These are phyloP conservation scores for Perca flavescens DNA, from an alignment of 2,113 vertebrate genomes.

Conservation along the genomic window DNA sequence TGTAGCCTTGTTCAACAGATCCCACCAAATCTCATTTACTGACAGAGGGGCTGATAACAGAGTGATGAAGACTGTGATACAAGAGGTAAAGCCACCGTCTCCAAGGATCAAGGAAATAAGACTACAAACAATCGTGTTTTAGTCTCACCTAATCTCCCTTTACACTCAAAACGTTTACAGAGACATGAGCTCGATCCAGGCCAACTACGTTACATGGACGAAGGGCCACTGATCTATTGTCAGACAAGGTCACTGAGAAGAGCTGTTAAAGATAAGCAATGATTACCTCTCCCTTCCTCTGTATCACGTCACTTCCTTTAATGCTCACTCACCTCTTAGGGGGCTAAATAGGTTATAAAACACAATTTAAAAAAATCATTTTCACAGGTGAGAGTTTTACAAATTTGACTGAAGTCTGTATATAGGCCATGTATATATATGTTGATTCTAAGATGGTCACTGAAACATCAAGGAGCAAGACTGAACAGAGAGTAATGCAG, in stretches of 20 bases:
- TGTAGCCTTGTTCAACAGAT: slow-evolving; percentile 73
- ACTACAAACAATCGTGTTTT: slow-evolving; percentile 50
- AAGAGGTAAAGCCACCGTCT: slow-evolving; percentile 54
- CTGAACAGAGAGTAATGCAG: background rate
- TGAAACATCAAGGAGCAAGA: background rate
- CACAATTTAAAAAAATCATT: background rate
- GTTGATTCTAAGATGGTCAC: background rate
- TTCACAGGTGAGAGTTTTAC: background rate
- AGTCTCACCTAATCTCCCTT: slow-evolving; percentile 48
- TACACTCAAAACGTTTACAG: slow-evolving; percentile 31
- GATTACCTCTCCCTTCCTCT: slow-evolving; percentile 22
- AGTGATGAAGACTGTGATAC: slow-evolving; percentile 54
- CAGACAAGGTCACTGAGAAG: slow-evolving; percentile 39
- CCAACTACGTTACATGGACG: background rate
- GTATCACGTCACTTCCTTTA: slow-evolving; percentile 23
- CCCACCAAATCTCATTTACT: slow-evolving; percentile 71
- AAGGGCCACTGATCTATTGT: slow-evolving; percentile 20
- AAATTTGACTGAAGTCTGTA: background rate
- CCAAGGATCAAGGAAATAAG: slow-evolving; percentile 42
- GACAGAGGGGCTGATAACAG: slow-evolving; percentile 67
- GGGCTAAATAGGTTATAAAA: background rate
- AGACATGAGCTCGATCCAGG: background rate
- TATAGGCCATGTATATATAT: background rate
- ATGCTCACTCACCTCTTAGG: background rate
- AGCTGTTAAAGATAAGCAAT: slow-evolving; percentile 24